phyloP scores from a whole-genome alignment of 1,140 invertebrate genomes.

The Antheraea pernyi region DNA sequence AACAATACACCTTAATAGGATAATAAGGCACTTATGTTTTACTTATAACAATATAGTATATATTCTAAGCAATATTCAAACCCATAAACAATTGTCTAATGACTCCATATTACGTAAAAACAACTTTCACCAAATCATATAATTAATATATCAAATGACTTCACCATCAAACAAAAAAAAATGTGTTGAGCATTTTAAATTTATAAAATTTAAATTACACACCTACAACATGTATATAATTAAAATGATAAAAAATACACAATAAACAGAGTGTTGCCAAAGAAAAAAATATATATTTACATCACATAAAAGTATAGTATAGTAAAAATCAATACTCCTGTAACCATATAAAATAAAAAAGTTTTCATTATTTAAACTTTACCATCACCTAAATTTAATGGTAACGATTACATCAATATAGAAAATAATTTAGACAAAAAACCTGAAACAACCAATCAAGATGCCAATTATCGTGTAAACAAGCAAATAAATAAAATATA shows the following conservation, averaged over 20 bases:
- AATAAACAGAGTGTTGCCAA: neutral
- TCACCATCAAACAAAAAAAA: slow-evolving; percentile 15
- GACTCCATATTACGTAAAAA: slow-evolving; percentile 20
- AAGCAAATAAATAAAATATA: neutral
- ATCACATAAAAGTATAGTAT: neutral
- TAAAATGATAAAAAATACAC: neutral
- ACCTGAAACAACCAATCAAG: neutral
- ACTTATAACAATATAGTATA: slow-evolving; percentile 23
- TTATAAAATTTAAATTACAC: neutral
- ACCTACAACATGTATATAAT: neutral
- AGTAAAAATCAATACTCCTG: neutral
- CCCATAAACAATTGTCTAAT: slow-evolving; percentile 28
- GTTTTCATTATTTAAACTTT: slow-evolving; percentile 2
- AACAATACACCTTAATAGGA: slow-evolving; percentile 67
- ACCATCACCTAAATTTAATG: slow-evolving; percentile 15
- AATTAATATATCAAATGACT: slow-evolving; percentile 17
- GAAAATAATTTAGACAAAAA: slow-evolving; percentile 4
- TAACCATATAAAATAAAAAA: neutral
- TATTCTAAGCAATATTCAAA: slow-evolving; percentile 34
- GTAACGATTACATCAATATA: slow-evolving; percentile 5
- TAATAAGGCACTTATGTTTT: slow-evolving; percentile 60
- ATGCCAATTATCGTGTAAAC: neutral
- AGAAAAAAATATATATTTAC: neutral
- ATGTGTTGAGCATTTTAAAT: slow-evolving; percentile 35
- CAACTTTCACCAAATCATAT: slow-evolving; percentile 48